phyloP scores from a whole-genome alignment of 2,797 vertebrate genomes.

The Trachops cirrhosus region DNA sequence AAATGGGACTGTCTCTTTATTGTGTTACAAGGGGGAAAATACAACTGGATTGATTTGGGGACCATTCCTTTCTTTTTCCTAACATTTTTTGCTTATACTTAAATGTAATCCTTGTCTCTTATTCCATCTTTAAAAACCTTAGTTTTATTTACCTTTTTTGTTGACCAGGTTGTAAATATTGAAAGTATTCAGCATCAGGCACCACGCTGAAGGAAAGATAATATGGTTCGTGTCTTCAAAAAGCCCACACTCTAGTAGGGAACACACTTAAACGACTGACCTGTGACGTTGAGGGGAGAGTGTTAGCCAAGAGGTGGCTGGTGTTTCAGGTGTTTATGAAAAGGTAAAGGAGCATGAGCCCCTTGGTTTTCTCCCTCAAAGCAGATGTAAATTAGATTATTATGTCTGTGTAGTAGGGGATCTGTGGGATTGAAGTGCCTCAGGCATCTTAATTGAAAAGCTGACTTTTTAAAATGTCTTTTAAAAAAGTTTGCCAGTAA shows the following conservation, averaged over 20 bases:
- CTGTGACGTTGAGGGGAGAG: background rate
- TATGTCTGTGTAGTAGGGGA: background rate
- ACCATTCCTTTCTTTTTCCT: background rate
- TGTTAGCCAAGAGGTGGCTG: background rate
- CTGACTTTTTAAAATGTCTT: background rate
- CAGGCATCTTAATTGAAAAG: background rate
- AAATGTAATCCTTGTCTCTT: background rate
- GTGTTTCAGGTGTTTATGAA: background rate
- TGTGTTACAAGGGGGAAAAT: constrained; percentile 15
- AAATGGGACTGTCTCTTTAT: constrained; percentile 57
- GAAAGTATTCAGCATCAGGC: background rate
- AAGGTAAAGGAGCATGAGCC: background rate
- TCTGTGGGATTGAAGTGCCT: background rate
- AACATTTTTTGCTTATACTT: background rate
- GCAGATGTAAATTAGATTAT: background rate
- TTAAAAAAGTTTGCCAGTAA: background rate
- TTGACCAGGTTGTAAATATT: background rate
- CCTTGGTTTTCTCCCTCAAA: background rate
- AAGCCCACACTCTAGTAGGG: background rate
- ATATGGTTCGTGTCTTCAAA: background rate
- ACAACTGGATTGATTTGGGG: background rate
- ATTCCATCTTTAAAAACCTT: background rate
- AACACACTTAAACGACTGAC: background rate
- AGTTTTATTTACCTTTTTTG: background rate
- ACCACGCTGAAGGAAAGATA: background rate